A percentile compares a stretch with the other conserved stretches of the same genome.
Conservation (phyloP, 2,888 invertebrate species). For the Cetonia aurata region DNA sequence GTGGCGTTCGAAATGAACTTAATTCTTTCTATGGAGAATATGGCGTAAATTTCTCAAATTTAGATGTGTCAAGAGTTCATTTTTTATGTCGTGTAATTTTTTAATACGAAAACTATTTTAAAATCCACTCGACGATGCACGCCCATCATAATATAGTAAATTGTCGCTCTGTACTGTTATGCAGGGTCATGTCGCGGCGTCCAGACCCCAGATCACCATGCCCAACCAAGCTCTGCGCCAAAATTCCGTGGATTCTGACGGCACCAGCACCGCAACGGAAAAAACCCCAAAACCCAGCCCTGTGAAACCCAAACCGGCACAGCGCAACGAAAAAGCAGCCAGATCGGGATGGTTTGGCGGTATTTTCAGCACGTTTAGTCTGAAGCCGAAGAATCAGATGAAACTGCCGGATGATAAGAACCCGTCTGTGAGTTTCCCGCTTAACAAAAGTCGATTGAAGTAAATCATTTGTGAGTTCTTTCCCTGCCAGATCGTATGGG, state of each 20-base stretch:
- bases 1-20: no score
- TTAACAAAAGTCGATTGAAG: no score
- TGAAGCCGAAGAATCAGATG: constrained; percentile 94
- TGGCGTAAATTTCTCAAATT: background rate
- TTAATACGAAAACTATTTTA: background rate
- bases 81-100: background rate
- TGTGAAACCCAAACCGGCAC: constrained; percentile 46
- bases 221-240: constrained; percentile 67
- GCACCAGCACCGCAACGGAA: constrained; percentile 44
- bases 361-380: constrained; percentile 84
- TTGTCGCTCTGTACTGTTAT: constrained; percentile 63
- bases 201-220: constrained; percentile 71
- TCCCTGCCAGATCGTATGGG: constrained; percentile 90
- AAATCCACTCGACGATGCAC: constrained; percentile 6
- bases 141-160: constrained; percentile 59
- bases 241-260: constrained; percentile 59
- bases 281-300: constrained; percentile 49
- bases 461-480: constrained; percentile 4
- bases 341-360: constrained; percentile 86
- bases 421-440: constrained; percentile 77
- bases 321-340: constrained; percentile 51
- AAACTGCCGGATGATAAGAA: constrained; percentile 95
- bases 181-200: constrained; percentile 57
- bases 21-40: background rate
- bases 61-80: background rate